phyloP scores from a whole-genome alignment of 2,113 vertebrate genomes.

The Eretmodus cyanostictus region DNA sequence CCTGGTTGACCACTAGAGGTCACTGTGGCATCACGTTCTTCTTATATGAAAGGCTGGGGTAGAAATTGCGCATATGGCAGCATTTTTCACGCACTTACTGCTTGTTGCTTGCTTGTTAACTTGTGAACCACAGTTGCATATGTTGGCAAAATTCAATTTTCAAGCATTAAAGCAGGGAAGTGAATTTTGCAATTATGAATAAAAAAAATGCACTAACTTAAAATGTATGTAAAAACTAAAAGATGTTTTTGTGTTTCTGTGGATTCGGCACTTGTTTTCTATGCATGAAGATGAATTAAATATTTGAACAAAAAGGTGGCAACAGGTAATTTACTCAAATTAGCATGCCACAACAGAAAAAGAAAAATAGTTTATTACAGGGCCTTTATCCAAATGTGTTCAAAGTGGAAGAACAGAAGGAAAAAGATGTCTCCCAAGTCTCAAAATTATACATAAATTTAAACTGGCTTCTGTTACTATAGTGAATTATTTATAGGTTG shows the following conservation, averaged over 20 bases:
- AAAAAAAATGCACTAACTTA: not conserved
- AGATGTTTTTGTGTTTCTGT: not conserved
- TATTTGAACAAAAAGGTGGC: not conserved
- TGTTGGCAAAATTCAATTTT: not conserved
- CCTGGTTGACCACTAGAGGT: conserved; percentile 10
- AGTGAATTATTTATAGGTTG: not conserved
- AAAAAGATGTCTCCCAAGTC: rapidly evolving
- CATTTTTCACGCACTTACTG: not conserved
- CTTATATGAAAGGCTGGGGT: not conserved
- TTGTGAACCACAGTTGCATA: not conserved
- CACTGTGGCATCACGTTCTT: not conserved
- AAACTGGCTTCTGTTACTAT: not conserved
- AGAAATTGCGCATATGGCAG: not conserved
- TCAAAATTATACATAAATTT: not conserved
- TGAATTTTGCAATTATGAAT: not conserved
- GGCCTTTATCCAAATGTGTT: not conserved
- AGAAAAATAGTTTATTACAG: not conserved
- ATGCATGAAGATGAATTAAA: not conserved
- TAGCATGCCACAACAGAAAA: not conserved
- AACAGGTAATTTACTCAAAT: not conserved
- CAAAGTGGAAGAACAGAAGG: not conserved
- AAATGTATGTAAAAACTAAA: not conserved
- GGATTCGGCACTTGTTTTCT: not conserved
- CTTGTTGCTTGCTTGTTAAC: not conserved
- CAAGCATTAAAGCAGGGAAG: not conserved